phyloP scores from a whole-genome alignment of 2,113 vertebrate species.

The Tachuris rubrigastra region DNA sequence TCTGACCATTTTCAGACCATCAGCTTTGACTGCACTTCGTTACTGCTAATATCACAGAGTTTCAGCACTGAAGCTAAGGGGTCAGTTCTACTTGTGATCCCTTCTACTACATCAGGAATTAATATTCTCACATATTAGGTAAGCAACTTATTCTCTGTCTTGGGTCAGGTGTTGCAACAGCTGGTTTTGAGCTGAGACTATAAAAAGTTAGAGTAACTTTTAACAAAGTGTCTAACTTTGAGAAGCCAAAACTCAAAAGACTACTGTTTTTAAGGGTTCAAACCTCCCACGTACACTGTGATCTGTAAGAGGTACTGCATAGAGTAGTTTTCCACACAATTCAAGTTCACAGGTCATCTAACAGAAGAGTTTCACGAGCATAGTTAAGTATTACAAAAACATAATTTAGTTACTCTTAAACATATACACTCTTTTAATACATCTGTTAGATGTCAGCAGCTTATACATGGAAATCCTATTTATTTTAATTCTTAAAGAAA shows the following conservation, averaged over 20 bases:
- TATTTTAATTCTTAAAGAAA: neutral
- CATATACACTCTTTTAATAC: neutral
- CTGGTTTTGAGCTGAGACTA: neutral
- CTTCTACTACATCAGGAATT: neutral
- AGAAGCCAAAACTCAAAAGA: conserved; percentile 18
- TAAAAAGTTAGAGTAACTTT: conserved; percentile 3
- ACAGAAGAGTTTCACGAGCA: neutral
- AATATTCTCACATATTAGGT: neutral
- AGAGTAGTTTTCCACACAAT: neutral
- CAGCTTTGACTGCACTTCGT: neutral
- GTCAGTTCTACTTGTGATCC: neutral
- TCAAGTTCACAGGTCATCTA: neutral
- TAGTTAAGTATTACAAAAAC: neutral
- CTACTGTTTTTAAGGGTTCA: neutral
- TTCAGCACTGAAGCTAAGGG: neutral
- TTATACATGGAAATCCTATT: neutral
- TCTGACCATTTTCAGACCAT: neutral
- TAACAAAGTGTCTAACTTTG: neutral
- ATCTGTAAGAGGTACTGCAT: neutral
- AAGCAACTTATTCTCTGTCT: neutral
- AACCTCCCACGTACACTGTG: fast-evolving
- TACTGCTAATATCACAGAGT: neutral
- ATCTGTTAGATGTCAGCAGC: neutral
- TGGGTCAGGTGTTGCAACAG: neutral
- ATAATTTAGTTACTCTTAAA: neutral